Evolutionary conservation across 2,113 vertebrate genomes (phyloP).

Genomic region (Aldabrachelys gigantea): DNA sequence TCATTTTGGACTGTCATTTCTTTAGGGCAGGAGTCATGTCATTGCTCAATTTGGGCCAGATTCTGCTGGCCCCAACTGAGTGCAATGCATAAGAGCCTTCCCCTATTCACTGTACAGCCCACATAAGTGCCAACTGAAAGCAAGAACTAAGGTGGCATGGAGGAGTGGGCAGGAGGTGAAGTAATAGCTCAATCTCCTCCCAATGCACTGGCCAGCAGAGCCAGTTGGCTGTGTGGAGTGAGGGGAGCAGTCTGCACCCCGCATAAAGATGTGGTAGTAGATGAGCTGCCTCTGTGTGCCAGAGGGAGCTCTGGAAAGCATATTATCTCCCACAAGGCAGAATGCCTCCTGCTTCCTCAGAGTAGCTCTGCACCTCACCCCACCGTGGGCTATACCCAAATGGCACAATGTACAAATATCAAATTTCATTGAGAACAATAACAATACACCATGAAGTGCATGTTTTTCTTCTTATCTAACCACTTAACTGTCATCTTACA

Average conservation of each 20-base stretch:
- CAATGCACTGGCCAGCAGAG: accelerated
- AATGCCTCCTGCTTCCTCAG: background rate
- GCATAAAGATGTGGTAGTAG: background rate
- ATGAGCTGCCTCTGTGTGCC: background rate
- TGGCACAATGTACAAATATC: background rate
- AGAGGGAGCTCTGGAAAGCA: background rate
- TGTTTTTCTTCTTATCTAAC: background rate
- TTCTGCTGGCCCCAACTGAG: background rate
- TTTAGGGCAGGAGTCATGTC: background rate
- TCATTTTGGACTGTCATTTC: background rate
- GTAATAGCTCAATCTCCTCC: background rate
- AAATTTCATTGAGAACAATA: background rate
- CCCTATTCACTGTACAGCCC: background rate
- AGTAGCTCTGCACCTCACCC: background rate
- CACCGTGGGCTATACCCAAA: background rate
- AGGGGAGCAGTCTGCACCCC: background rate
- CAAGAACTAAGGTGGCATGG: accelerated
- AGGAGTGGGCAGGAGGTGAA: background rate
- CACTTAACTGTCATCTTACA: accelerated
- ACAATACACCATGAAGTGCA: accelerated
- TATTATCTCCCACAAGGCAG: background rate
- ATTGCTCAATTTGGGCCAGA: background rate
- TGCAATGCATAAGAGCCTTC: background rate
- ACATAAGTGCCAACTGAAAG: background rate
- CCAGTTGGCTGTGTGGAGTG: background rate